phyloP scores from a whole-genome alignment of 2,797 vertebrate genomes.

The Dryobates pubescens region DNA sequence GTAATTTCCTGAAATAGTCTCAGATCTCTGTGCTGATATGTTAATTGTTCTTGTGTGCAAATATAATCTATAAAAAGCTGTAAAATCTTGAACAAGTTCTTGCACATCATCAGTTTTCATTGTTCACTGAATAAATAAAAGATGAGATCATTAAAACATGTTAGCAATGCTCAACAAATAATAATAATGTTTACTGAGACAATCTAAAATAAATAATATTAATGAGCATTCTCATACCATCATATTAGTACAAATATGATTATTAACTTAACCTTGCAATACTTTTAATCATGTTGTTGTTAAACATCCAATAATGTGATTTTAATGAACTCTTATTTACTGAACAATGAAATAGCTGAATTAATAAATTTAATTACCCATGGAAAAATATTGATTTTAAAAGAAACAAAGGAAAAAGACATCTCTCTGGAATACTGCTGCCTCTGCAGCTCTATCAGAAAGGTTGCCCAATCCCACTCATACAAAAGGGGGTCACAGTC shows the following conservation, averaged over 20 bases:
- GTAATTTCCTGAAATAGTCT: background rate
- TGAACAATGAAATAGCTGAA: conserved; percentile 1
- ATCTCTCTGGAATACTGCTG: background rate
- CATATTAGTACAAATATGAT: conserved; percentile 10
- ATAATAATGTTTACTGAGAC: conserved; percentile 28
- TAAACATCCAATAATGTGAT: conserved; percentile 30
- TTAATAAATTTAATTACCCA: conserved; percentile 26
- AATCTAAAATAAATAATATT: conserved; percentile 37
- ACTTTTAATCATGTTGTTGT: background rate
- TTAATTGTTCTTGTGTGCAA: background rate
- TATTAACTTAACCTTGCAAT: conserved; percentile 21
- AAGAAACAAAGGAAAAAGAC: background rate
- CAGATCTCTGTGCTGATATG: background rate
- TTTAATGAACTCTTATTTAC: conserved; percentile 55
- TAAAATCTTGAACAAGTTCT: conserved; percentile 11
- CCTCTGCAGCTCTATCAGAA: background rate
- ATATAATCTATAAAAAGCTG: background rate
- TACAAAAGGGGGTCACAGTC: background rate
- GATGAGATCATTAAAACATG: conserved; percentile 24
- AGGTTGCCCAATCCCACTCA: background rate
- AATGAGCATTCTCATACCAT: background rate
- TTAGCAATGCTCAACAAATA: background rate
- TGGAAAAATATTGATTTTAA: conserved; percentile 4
- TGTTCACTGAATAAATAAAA: conserved; percentile 32
- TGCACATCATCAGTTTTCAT: conserved; percentile 23